Conservation (phyloP, 2,888 invertebrate genomes). For the Amorpha juglandis region DNA sequence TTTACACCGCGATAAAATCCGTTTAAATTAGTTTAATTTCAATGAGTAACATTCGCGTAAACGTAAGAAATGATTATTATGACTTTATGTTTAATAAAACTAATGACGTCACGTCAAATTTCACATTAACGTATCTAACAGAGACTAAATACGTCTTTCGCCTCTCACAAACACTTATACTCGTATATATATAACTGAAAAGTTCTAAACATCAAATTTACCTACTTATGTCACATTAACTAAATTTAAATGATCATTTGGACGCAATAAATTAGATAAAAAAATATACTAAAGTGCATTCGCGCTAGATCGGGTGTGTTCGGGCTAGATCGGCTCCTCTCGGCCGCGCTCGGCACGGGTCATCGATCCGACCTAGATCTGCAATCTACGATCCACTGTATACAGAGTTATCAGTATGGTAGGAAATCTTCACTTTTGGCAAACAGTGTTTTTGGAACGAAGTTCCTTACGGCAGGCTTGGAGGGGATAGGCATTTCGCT, state of each 20-base stretch:
- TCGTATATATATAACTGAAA: constrained; percentile 31
- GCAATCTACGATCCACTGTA: constrained; percentile 30
- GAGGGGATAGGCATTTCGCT: too few relatives aligned
- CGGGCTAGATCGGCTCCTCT: constrained; percentile 43
- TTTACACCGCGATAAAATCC: too few relatives aligned
- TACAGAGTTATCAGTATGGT: constrained; percentile 13
- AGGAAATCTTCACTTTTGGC: background rate
- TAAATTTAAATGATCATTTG: constrained; percentile 34
- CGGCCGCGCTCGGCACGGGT: constrained; percentile 53
- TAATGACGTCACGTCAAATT: constrained; percentile 5
- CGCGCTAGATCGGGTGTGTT: constrained; percentile 33
- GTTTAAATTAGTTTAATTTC: too few relatives aligned
- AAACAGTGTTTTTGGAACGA: too few relatives aligned
- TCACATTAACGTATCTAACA: constrained; percentile 1
- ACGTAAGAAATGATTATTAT: too few relatives aligned
- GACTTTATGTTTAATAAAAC: too few relatives aligned
- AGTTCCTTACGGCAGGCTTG: too few relatives aligned
- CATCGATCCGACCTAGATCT: constrained; percentile 66
- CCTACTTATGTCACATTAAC: constrained; percentile 35
- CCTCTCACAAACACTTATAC: background rate
- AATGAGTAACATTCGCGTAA: too few relatives aligned
- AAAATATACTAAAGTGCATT: constrained; percentile 32
- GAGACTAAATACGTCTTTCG: background rate
- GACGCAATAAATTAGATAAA: constrained; percentile 35
- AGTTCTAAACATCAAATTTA: constrained; percentile 32